Conservation (phyloP, 2,113 vertebrate genomes). For the Etia nguti region DNA sequence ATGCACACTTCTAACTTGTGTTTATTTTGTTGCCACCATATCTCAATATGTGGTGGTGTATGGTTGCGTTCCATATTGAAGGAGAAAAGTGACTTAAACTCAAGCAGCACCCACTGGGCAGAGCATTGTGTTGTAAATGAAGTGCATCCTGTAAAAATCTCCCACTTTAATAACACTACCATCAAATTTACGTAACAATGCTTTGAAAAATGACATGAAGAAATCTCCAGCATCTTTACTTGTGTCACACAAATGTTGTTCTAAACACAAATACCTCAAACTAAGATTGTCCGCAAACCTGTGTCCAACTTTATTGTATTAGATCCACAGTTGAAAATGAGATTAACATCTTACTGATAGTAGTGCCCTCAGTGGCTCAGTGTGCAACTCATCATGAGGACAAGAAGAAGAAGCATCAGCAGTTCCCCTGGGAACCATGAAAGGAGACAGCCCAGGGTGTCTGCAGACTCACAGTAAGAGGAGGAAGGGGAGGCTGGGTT, state of each 20-base stretch:
- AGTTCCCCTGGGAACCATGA: background rate
- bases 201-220: fast-evolving
- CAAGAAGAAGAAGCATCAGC: background rate
- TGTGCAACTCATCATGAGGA: background rate
- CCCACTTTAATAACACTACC: background rate
- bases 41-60: background rate
- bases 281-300: background rate
- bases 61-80: background rate
- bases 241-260: background rate
- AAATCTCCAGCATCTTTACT: background rate
- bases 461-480: background rate
- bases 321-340: background rate
- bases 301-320: background rate
- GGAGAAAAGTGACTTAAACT: background rate
- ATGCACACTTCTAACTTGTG: background rate
- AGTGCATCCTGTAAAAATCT: background rate
- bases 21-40: background rate
- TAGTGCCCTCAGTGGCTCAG: background rate
- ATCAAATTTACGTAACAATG: background rate
- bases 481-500: background rate
- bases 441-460: background rate
- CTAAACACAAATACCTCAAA: background rate
- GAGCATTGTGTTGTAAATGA: background rate
- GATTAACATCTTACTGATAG: background rate
- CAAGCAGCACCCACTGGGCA: background rate